Percentiles rank a stretch among this genome's conserved stretches.
Conservation (phyloP, 1,140 invertebrate species). For the Mactra quadrangularis region DNA sequence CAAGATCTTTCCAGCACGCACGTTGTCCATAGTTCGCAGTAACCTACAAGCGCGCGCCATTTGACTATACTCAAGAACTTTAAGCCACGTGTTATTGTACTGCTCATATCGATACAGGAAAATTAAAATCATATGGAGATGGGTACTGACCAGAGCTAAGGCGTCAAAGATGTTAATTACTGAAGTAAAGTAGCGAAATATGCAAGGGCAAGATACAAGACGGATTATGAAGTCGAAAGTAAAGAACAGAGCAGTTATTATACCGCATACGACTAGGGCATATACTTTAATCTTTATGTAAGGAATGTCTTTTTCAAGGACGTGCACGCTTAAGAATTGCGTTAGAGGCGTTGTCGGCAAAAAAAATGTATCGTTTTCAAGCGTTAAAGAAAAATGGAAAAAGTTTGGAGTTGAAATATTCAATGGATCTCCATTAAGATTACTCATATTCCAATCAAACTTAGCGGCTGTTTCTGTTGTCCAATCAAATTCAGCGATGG, state of each 20-base stretch:
- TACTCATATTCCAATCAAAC: too few relatives aligned
- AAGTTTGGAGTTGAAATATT: too few relatives aligned
- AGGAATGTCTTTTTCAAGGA: conserved; percentile 9
- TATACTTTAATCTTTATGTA: conserved; percentile 22
- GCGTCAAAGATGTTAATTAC: conserved; percentile 43
- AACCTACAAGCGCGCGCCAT: conserved; percentile 26
- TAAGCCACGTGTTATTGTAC: conserved; percentile 11
- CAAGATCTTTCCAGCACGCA: conserved; percentile 10
- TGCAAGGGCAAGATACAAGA: conserved; percentile 17
- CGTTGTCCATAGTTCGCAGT: conserved; percentile 13
- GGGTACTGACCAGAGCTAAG: conserved; percentile 24
- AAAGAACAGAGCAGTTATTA: conserved; percentile 26
- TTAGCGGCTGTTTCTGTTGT: too few relatives aligned
- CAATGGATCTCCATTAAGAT: too few relatives aligned
- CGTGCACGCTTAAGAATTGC: neutral
- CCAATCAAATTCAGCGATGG: too few relatives aligned
- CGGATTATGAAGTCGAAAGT: conserved; percentile 16
- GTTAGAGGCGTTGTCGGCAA: too few relatives aligned
- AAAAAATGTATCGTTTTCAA: too few relatives aligned
- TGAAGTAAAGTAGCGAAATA: conserved; percentile 28
- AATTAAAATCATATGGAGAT: conserved; percentile 11
- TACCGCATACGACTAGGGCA: neutral
- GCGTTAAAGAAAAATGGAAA: neutral
- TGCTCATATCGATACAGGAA: neutral
- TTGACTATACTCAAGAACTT: conserved; percentile 26